A percentile compares a stretch with the other conserved stretches of the same genome.
phyloP scores from a whole-genome alignment of 2,888 invertebrate genomes.

The Conistra vaccinii region DNA sequence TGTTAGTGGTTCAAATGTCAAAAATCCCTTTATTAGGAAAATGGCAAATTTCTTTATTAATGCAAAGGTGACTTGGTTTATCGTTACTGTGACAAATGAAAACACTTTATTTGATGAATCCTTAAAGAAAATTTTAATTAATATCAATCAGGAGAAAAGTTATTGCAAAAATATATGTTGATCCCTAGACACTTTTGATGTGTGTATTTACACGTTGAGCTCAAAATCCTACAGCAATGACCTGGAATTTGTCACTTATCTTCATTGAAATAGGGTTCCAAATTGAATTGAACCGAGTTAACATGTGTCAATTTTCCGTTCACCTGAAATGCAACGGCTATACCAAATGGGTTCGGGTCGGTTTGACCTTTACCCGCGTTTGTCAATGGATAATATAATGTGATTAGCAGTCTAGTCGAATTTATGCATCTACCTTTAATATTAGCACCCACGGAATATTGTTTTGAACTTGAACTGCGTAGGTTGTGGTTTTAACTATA shows the following conservation, averaged over 20 bases:
- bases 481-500: background rate
- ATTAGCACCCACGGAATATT: background rate
- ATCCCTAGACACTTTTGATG: no score
- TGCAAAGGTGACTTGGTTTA: no score
- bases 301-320: background rate
- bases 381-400: background rate
- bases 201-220: background rate
- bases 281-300: background rate
- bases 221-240: background rate
- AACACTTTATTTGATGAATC: no score
- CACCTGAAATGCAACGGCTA: slow-evolving; percentile 15
- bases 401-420: background rate
- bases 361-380: slow-evolving; percentile 16
- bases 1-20: no score
- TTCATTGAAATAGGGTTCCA: background rate
- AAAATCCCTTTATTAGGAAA: no score
- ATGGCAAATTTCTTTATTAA: no score
- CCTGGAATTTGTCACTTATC: background rate
- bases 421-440: background rate
- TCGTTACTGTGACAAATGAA: no score
- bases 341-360: background rate
- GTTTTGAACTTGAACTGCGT: slow-evolving; percentile 2
- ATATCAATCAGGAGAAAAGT: no score
- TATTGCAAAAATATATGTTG: no score
- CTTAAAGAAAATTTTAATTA: no score